A percentile compares a stretch with the other conserved stretches of the same genome.
Conservation (phyloP, 2,113 vertebrate species). For the Poeciliopsis prolifica region DNA sequence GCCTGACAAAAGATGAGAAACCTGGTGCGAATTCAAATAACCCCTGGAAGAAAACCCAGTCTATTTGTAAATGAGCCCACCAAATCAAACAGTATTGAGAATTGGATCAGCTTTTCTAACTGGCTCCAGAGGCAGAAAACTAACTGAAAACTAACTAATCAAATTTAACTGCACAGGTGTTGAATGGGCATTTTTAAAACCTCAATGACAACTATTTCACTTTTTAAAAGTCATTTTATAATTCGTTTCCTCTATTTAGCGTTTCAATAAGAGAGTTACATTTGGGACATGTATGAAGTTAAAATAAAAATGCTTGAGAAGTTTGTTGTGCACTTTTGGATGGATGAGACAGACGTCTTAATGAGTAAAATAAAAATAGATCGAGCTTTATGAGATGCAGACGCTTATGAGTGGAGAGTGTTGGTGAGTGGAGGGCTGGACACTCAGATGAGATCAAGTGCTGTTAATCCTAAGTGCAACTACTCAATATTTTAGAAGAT, state of each 20-base stretch:
- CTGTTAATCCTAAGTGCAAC: conserved; percentile 33
- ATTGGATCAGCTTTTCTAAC: neutral
- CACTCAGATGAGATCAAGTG: conserved; percentile 20
- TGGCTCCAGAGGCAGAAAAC: neutral
- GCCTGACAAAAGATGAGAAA: conserved; percentile 1
- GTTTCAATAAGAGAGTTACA: neutral
- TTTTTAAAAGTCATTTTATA: neutral
- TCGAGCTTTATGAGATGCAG: too few species aligned
- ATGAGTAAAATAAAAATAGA: too few species aligned
- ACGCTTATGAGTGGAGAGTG: too few species aligned
- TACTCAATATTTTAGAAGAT: neutral
- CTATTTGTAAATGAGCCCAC: neutral
- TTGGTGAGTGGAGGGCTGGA: neutral
- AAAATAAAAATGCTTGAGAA: neutral
- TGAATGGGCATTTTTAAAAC: neutral
- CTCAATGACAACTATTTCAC: neutral
- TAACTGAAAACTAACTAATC: neutral
- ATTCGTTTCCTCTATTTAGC: neutral
- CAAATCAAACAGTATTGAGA: neutral
- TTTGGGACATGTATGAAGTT: conserved; percentile 4
- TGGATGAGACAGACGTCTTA: too few species aligned
- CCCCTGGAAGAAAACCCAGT: neutral
- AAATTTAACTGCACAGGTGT: neutral
- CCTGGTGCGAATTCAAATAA: conserved; percentile 6
- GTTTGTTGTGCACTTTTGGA: neutral